Evolutionary conservation across 2,888 invertebrate genomes (phyloP), one percentile per base, ranked within the genome.

Genomic region (Spisula solida): DNA sequence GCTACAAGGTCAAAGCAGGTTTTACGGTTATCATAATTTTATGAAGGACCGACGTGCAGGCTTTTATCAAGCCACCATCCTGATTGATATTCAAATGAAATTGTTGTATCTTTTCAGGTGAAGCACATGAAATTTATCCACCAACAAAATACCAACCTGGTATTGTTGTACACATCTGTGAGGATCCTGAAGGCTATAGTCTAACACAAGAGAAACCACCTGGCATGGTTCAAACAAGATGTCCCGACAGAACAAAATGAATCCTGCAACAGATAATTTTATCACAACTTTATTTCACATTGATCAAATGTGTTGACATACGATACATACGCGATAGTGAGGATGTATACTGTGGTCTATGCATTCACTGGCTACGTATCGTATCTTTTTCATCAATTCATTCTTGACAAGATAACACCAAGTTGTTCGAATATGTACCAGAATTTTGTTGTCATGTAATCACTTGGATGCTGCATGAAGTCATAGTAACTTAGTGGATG

Each of bases 61-160:
- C n/a, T n/a, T n/a, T n/a, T n/a, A n/a, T n/a, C n/a, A n/a, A n/a
- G n/a, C n/a, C n/a, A n/a, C n/a, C n/a, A n/a, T n/a, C n/a, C n/a
- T 20, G 6, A 56, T 20, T 20, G 56, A n/a, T 56, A 56, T n/a
- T 2, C 1, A n/a, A 51, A 16, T 51, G 14, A 4, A 0, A 8
- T 66, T 41, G 25, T 66, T 55, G 47, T 47, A 47, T 47, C 6
- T 12, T 85, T 92, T 48, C 93, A 97, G 98, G 98, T 70, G 98
- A 98, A 96, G 98, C 98, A 91, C 99, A 98, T 96, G 99, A 99
- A 97, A 97, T 99, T 85, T 99, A 99, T 91, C 98, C 99, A 56
- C 98, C 98, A 56, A 98, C 98, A 56, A 98, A 98, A 34, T 98
- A 98, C 91, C 98, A 99, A 95, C 99, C 99, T n/a, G 98, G 98